Base-by-base conservation (phyloP, 2,797 vertebrate genomes). In the Scolopax bukidnonensis region DNA sequence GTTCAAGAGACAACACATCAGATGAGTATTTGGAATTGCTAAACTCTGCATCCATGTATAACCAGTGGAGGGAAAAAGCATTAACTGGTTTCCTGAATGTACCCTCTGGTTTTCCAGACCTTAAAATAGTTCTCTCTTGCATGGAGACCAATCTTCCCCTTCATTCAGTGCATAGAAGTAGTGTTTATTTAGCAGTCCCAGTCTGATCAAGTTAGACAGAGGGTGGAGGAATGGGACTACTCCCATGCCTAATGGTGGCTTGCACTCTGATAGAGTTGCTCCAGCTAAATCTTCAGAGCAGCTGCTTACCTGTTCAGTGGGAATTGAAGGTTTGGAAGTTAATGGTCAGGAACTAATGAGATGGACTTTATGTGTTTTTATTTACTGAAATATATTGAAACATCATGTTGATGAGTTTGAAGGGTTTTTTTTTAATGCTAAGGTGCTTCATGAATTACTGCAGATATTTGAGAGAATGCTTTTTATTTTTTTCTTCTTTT, bases 381-480 rank as follows among this genome's bases (percentile, higher is more conserved):
- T 90, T 89, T 81, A 64, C 51, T 86, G 85, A 84, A 16, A 48
- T 41, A 27, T 20, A 92, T 50, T 80, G 87, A 92, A 96, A 61
- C 7, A 64, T 48, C 20, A 27, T 51, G 32, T 54, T 77, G n/a
- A 57, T 65, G 86, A 43, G 65, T 75, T 78, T 78, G 65, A 93
- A 91, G 17, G 54, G 32, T 48, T 80, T 82, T 67, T 12, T 82
- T 73, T 2, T 4, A 64, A 13, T 41, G 12, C 33, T 84, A 48
- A 75, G 45, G 19, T 69, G 12, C 3, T 81, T 16, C 17, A 28
- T 12, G 23, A 75, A 51, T 78, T 86, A 17, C 16, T 88, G 25
- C 16, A 65, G 38, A 32, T 20, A 40, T 1, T 20, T 0, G 0
- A 91, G 8, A 36, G 23, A 80, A 56, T 11, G 25, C 1, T 59